Evolutionary conservation across 2,888 invertebrate species (phyloP).

Genomic region (Petrophora chlorosata): DNA sequence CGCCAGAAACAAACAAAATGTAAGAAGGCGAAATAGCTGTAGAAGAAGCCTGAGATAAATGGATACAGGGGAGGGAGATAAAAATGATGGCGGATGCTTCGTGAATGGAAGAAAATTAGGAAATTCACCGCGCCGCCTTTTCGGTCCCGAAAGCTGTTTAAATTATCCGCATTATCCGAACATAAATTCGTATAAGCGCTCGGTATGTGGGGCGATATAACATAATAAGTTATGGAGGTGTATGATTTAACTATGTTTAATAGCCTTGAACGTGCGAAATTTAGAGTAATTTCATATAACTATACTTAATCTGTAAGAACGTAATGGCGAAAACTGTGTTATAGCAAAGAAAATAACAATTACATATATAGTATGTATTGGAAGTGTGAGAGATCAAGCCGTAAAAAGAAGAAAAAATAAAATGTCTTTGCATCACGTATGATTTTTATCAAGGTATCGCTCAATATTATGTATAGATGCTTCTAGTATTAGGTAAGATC

Average conservation of each 20-base stretch:
- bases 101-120: constrained; percentile 79
- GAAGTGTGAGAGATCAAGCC: too few relatives aligned
- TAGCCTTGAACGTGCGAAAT: too few relatives aligned
- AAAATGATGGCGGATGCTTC: constrained; percentile 80
- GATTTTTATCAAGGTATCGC: too few relatives aligned
- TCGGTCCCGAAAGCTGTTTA: constrained; percentile 64
- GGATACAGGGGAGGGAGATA: constrained; percentile 78
- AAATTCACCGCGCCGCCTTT: constrained; percentile 73
- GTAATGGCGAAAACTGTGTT: too few relatives aligned
- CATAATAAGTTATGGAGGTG: constrained; percentile 4
- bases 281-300: too few relatives aligned
- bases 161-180: constrained; percentile 68
- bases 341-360: too few relatives aligned
- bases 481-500: too few relatives aligned
- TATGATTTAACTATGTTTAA: background rate
- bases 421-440: too few relatives aligned
- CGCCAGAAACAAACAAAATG: constrained; percentile 80
- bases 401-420: too few relatives aligned
- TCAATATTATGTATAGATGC: too few relatives aligned
- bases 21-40: constrained; percentile 71
- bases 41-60: constrained; percentile 75
- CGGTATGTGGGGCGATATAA: constrained; percentile 29
- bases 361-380: too few relatives aligned
- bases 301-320: too few relatives aligned
- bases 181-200: constrained; percentile 47